Evolutionary conservation across 2,797 vertebrate genomes (phyloP), one percentile per base, ranked within the genome.

Genomic region (Arctocebus calabarensis): DNA sequence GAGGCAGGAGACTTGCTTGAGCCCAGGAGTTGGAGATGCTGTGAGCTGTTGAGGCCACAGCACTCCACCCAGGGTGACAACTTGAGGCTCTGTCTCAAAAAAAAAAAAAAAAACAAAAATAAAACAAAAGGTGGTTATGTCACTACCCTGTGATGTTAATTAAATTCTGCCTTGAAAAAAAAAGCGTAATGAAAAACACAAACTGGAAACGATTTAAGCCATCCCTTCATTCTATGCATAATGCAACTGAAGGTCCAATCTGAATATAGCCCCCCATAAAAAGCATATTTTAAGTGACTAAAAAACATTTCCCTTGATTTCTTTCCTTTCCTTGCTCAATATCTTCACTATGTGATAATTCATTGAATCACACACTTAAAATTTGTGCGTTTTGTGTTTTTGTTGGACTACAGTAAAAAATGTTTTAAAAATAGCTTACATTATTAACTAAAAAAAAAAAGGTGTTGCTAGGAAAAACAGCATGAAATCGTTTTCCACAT

Each of bases 161-260:
- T 96, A 94, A 88, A 83, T 83, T 89, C 77, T 93, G 59, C 37
- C 45, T 92, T 88, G 73, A 75, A 61, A 40, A 71, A 61, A 64
- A 82, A 29, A 43, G 57, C 57, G 61, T 40, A 55, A 61, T 43
- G 78, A 61, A 84, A 87, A 93, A 79, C 4, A 77, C 85, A 78
- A 93, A 81, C 20, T 62, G 61, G 64, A 85, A 84, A 94, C 84
- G 11, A 92, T 43, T 94, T 62, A 93, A 91, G 71, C 27, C 29
- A 81, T 52, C 40, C 40, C 6, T 29, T 95, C 43, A 61, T 89
- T 64, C 66, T 79, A 73, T 37, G 55, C 94, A 94, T 68, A 84
- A 96, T 71, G 77, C 34, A 88, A 90, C 34, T n/a, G 27, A 85
- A 70, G 40, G 57, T 40, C 22, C 79, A 93, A 52, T 86, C 45